Evolutionary conservation across 1,140 invertebrate genomes (phyloP), one percentile per base, ranked within the genome.

Genomic region (Drosophila miranda): DNA sequence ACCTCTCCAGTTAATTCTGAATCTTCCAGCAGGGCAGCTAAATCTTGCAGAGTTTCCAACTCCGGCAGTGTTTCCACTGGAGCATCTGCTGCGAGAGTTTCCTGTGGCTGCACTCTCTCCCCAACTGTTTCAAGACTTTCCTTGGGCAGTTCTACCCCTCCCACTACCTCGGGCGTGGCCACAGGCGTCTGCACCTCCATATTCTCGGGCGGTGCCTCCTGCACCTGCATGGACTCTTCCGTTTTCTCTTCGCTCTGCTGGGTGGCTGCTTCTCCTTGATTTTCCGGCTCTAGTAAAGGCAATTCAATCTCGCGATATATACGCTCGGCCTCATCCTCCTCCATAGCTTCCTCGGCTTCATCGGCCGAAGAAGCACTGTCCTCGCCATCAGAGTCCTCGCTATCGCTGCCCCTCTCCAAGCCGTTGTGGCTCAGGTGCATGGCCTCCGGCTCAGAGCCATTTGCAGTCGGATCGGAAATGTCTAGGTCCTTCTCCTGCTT

Each of bases 401-500:
- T 72, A 0, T 50, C 61, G 11, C 55, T 48, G 1, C 14, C 59
- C 42, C n/a, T 74, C 0, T 50, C 48, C 19, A 64, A 28, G 8
- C 75, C 75, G 56, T 89, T 89, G 23, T 34, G 34, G 11, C 34
- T 38, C 11, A 13, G 67, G 38, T 54, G 62, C 26, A 50, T 11
- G n/a, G 45, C 38, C 8, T 57, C 57, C 8, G 58, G 0, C 16
- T 77, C 68, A 21, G 34, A 70, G 53, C 43, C 54, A 45, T 68
- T 66, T 6, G 64, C 46, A 23, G 61, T 49, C 14, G 59, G 43
- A 67, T 82, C 74, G n/a, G 60, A 52, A 16, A 89, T 74, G 21
- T 86, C 75, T 34, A 87, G 60, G 52, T 89, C 83, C 14, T 72
- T 75, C 49, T 90, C 89, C 55, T 90, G 86, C 44, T 90, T 90